Base-by-base conservation (phyloP, 1,140 invertebrate genomes). In the Caerostris darwini region DNA sequence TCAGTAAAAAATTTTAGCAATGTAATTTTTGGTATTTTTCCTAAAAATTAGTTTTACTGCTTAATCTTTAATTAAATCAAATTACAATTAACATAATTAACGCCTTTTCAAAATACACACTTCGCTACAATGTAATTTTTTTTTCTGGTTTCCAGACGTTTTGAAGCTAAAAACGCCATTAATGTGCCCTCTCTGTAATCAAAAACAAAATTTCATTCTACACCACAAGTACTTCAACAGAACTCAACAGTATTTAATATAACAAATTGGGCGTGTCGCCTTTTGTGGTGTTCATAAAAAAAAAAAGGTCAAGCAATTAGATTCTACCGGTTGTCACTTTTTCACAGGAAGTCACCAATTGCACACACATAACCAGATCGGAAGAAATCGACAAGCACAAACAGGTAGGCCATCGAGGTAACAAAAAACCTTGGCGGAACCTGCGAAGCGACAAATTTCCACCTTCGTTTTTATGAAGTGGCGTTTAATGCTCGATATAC, bases 361-460 rank as follows among this genome's bases (percentile, higher is more conserved):
- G 19, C 86, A 85, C 7, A 56, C 81, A n/a, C 82, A 34, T 34
- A 83, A 83, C 53, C 7, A 17, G 19, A 17, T 67, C 54, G 86
- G 19, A 88, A 67, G 19, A 61, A 88, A 88, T 50, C 19, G 57
- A 64, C 61, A 88, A 85, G 54, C 54, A 34, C 34, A 85, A 85
- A 85, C 82, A 8, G 54, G 82, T 57, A 57, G 17, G 17, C 34
- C 34, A 34, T 34, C 34, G 34, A 34, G 34, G 34, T 34, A 34
- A 34, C 34, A 34, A 34, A 57, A 57, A 58, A 57, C 17, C n/a
- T 85, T 7, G 17, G 12, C 8, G 14, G 17, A 67, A 59, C 54
- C 61, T 17, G 64, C 64, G 61, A 56, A 85, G 82, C 82, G 82
- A 85, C 90, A 92, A 64, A 92, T 92, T 53, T 81, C 58, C 81